Evolutionary conservation across 2,113 vertebrate genomes (phyloP).

Genomic region (Hippocampus zosterae): DNA sequence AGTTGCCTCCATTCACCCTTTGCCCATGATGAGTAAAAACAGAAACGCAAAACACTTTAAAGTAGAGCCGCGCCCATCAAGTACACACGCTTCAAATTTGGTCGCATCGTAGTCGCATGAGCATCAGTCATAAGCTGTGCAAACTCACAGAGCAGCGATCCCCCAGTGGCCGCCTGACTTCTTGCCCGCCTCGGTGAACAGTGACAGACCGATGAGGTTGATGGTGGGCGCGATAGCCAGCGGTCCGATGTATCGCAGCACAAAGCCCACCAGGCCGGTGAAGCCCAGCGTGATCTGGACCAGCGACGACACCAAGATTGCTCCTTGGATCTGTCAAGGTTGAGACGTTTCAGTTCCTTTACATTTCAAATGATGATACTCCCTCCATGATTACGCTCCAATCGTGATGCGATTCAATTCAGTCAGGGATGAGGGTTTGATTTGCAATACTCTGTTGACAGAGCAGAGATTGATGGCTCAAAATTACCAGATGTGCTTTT

Average conservation of each 20-base stretch:
- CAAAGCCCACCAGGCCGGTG: slow-evolving; percentile 69
- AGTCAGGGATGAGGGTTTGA: neutral
- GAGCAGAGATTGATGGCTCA: neutral
- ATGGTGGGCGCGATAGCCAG: slow-evolving; percentile 77
- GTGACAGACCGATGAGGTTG: slow-evolving; percentile 74
- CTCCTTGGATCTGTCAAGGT: slow-evolving; percentile 71
- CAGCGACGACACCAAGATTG: slow-evolving; percentile 71
- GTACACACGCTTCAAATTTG: too few species aligned
- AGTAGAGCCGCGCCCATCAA: too few species aligned
- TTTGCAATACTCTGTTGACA: neutral
- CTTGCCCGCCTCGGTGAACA: slow-evolving; percentile 75
- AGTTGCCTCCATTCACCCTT: too few species aligned
- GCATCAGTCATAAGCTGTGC: neutral
- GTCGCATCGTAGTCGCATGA: neutral
- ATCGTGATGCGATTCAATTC: neutral
- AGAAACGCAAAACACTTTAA: too few species aligned
- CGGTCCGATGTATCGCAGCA: slow-evolving; percentile 73
- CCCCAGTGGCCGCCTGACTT: slow-evolving; percentile 78
- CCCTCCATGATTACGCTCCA: neutral
- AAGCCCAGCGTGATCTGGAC: slow-evolving; percentile 72
- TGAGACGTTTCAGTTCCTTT: neutral
- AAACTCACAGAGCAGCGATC: slow-evolving; percentile 73
- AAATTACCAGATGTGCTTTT: neutral
- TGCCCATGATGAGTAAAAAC: too few species aligned
- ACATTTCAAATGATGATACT: neutral